Evolutionary conservation across 2,113 vertebrate genomes (phyloP).

Genomic region (Hyperopisus bebe): DNA sequence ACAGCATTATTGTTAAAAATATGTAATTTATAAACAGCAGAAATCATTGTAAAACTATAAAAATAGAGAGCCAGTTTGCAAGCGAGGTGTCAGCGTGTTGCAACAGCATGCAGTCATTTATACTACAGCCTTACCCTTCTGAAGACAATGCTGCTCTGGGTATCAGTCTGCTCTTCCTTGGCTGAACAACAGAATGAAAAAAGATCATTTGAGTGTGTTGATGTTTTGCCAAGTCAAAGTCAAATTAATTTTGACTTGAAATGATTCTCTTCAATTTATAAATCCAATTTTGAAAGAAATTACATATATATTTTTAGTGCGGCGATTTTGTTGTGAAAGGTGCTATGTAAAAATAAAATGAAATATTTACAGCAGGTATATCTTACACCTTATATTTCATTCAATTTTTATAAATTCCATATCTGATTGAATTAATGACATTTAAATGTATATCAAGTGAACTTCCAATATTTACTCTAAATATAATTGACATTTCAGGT

Average conservation of each 20-base stretch:
- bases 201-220: background rate
- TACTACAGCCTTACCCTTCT: conserved; percentile 35
- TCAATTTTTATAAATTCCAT: background rate
- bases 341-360: background rate
- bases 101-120: background rate
- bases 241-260: background rate
- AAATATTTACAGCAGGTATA: background rate
- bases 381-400: background rate
- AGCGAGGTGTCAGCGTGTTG: background rate
- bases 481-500: background rate
- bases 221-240: background rate
- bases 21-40: background rate
- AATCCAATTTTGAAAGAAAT: background rate
- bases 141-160: conserved; percentile 36
- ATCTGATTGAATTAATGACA: background rate
- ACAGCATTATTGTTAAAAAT: background rate
- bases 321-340: background rate
- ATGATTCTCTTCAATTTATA: background rate
- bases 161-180: conserved; percentile 10
- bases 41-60: background rate
- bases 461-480: background rate
- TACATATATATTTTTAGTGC: background rate
- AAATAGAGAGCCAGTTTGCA: background rate
- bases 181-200: conserved; percentile 19
- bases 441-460: background rate